These are phyloP conservation scores for Ramphastos sulfuratus DNA, from an alignment of 2,113 vertebrate genomes.

Conservation along the genomic window DNA sequence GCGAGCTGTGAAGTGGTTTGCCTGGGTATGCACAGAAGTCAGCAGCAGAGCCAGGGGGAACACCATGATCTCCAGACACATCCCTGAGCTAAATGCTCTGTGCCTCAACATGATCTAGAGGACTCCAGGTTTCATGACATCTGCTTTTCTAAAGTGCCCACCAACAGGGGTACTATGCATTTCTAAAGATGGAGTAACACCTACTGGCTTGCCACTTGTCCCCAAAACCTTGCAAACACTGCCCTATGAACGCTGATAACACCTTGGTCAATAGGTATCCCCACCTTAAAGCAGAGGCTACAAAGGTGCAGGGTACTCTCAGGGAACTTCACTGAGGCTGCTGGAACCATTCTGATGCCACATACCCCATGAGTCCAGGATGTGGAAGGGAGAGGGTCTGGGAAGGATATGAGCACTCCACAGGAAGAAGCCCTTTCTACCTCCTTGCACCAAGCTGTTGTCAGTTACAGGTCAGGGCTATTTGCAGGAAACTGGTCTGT, in stretches of 20 bases:
- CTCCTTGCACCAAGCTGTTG: neutral
- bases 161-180: neutral
- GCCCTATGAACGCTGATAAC: neutral
- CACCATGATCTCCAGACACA: neutral
- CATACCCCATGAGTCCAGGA: too few relatives aligned
- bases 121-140: neutral
- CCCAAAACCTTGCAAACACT: neutral
- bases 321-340: neutral
- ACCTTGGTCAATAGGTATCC: neutral
- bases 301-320: neutral
- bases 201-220: neutral
- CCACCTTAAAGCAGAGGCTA: neutral
- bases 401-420: neutral
- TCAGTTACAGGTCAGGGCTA: accelerated
- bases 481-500: neutral
- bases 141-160: neutral
- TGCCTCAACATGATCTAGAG: neutral
- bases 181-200: neutral
- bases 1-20: neutral
- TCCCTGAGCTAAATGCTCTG: neutral
- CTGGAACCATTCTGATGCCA: neutral
- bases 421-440: neutral
- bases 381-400: neutral
- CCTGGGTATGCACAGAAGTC: neutral
- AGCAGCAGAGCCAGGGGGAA: neutral